phyloP scores from a whole-genome alignment of 2,113 vertebrate genomes.

The Neopipo cinnamomea region DNA sequence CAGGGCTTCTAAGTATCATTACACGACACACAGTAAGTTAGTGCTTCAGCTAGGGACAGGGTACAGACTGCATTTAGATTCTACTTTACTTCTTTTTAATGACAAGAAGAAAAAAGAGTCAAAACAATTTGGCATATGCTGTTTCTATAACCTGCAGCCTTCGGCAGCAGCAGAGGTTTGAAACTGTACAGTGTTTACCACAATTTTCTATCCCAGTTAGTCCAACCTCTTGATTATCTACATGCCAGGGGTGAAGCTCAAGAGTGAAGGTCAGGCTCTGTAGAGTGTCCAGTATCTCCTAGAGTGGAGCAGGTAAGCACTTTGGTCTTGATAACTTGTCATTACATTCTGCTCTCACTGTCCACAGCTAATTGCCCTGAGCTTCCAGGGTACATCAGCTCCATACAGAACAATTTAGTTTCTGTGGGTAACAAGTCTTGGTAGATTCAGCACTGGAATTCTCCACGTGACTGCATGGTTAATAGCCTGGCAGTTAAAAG shows the following conservation, averaged over 20 bases:
- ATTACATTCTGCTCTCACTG: neutral
- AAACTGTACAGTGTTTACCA: neutral
- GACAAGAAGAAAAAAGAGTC: neutral
- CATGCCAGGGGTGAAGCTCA: neutral
- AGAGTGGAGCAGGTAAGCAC: neutral
- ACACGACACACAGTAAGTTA: neutral
- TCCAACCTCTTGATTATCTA: neutral
- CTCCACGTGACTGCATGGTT: neutral
- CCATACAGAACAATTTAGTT: neutral
- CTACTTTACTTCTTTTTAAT: neutral
- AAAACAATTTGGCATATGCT: neutral
- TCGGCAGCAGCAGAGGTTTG: neutral
- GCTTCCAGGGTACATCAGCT: neutral
- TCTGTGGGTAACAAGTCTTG: neutral
- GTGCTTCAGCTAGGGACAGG: neutral
- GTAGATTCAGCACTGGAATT: neutral
- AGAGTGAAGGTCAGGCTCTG: neutral
- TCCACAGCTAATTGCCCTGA: neutral
- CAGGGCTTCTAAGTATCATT: neutral
- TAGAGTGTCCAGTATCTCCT: neutral
- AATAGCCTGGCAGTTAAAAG: slow-evolving; percentile 2
- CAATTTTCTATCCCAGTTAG: neutral
- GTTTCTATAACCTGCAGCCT: neutral
- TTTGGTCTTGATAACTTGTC: neutral
- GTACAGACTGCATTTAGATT: neutral